A percentile compares a stretch with the other conserved stretches of the same genome.
Conservation (phyloP, 2,888 invertebrate species). For the Adelognathus sp. region DNA sequence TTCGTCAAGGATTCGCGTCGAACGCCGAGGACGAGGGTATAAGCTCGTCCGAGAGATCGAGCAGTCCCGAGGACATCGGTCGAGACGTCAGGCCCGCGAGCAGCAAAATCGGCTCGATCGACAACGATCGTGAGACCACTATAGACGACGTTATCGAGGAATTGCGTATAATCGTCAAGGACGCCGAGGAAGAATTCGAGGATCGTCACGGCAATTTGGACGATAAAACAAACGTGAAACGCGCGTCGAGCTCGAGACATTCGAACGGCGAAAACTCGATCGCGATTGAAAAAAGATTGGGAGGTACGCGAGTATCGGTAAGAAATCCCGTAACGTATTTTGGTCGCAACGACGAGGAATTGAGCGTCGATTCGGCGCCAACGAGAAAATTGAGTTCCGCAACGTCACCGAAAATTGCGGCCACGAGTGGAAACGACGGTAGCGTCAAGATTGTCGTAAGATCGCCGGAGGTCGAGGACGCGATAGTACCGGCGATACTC, state of each 20-base stretch:
- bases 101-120: conserved; percentile 75
- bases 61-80: conserved; percentile 86
- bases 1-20: conserved; percentile 82
- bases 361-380: conserved; percentile 62
- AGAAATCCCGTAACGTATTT: conserved; percentile 44
- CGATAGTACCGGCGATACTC: conserved; percentile 90
- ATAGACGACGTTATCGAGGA: conserved; percentile 95
- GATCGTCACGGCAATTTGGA: conserved; percentile 74
- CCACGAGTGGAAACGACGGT: conserved; percentile 80
- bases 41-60: conserved; percentile 90
- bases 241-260: conserved; percentile 7
- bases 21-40: conserved; percentile 95
- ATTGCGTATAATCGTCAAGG: conserved; percentile 91
- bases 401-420: conserved; percentile 78
- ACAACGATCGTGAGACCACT: conserved; percentile 90
- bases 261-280: neutral
- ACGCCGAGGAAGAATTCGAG: conserved; percentile 86
- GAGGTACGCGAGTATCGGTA: neutral
- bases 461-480: conserved; percentile 84
- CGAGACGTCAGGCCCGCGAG: conserved; percentile 38
- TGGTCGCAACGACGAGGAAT: conserved; percentile 36
- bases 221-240: neutral
- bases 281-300: conserved; percentile 6
- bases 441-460: conserved; percentile 82
- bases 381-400: conserved; percentile 78